Evolutionary conservation across 2,113 vertebrate genomes (phyloP).

Genomic region (Upupa epops): DNA sequence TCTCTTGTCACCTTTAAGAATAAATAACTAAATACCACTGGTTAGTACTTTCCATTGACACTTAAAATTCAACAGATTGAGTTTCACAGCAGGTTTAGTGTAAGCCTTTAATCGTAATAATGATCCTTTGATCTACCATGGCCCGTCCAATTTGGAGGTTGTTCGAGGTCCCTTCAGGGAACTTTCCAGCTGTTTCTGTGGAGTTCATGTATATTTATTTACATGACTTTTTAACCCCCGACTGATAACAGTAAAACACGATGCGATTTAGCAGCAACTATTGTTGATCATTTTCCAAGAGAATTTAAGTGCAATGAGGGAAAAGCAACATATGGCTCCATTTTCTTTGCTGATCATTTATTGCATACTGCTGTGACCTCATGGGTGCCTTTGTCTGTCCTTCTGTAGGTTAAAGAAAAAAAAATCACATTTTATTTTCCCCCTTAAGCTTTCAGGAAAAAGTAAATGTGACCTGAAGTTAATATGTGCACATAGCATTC

Average conservation of each 20-base stretch:
- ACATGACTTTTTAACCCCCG: slow-evolving; percentile 72
- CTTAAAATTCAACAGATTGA: slow-evolving; percentile 71
- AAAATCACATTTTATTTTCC: neutral
- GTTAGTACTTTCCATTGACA: slow-evolving; percentile 41
- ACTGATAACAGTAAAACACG: slow-evolving; percentile 54
- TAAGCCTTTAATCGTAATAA: slow-evolving; percentile 80
- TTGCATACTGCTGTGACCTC: slow-evolving; percentile 54
- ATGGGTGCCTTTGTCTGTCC: slow-evolving; percentile 25
- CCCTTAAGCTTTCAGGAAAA: slow-evolving; percentile 51
- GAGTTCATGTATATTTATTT: slow-evolving; percentile 81
- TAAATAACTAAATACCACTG: slow-evolving; percentile 31
- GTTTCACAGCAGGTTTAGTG: slow-evolving; percentile 67
- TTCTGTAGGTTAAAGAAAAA: slow-evolving; percentile 46
- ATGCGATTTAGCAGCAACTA: slow-evolving; percentile 38
- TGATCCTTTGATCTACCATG: slow-evolving; percentile 76
- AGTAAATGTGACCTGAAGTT: slow-evolving; percentile 40
- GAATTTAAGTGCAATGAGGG: slow-evolving; percentile 1
- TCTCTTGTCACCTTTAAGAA: neutral
- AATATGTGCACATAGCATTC: neutral
- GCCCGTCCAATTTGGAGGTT: slow-evolving; percentile 67
- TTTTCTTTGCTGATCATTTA: slow-evolving; percentile 39
- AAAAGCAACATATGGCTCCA: slow-evolving; percentile 44
- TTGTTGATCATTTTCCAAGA: slow-evolving; percentile 66
- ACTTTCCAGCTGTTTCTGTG: slow-evolving; percentile 74
- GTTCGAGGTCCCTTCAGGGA: slow-evolving; percentile 72